phyloP scores from a whole-genome alignment of 2,888 invertebrate species.

The Dioctria linearis region DNA sequence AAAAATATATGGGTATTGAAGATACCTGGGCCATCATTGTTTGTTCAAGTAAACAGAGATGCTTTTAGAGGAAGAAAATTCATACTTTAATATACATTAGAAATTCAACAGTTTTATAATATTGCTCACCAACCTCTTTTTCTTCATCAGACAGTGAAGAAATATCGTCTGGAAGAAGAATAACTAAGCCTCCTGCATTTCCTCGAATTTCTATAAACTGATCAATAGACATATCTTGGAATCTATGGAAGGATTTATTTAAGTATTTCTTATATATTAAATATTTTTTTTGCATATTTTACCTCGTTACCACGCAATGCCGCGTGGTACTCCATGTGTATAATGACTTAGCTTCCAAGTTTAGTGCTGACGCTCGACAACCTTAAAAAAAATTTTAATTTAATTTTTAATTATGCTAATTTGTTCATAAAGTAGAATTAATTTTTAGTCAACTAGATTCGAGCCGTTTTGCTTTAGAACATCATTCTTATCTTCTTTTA shows the following conservation, averaged over 20 bases:
- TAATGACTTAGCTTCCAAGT: constrained; percentile 90
- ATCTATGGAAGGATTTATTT: constrained; percentile 62
- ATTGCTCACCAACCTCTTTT: constrained; percentile 75
- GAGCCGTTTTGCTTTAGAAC: too few relatives aligned
- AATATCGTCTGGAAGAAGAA: constrained; percentile 85
- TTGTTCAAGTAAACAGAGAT: constrained; percentile 84
- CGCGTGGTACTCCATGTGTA: constrained; percentile 89
- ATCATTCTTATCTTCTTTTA: too few relatives aligned
- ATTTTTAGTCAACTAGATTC: too few relatives aligned
- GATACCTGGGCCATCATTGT: constrained; percentile 86
- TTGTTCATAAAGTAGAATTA: too few relatives aligned
- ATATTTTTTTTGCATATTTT: constrained; percentile 55
- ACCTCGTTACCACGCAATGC: constrained; percentile 87
- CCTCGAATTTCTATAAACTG: constrained; percentile 82
- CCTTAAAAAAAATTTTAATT: constrained; percentile 73
- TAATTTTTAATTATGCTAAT: too few relatives aligned
- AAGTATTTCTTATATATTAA: constrained; percentile 11
- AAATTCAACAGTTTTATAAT: background rate
- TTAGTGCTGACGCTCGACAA: constrained; percentile 87
- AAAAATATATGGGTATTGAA: constrained; percentile 90
- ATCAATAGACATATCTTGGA: constrained; percentile 85
- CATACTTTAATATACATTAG: background rate
- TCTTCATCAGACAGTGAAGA: constrained; percentile 77
- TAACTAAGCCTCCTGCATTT: constrained; percentile 89
- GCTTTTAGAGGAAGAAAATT: constrained; percentile 71